Evolutionary conservation across 1,140 invertebrate species (phyloP), one percentile per base, ranked within the genome.

Genomic region (Solen grandis): DNA sequence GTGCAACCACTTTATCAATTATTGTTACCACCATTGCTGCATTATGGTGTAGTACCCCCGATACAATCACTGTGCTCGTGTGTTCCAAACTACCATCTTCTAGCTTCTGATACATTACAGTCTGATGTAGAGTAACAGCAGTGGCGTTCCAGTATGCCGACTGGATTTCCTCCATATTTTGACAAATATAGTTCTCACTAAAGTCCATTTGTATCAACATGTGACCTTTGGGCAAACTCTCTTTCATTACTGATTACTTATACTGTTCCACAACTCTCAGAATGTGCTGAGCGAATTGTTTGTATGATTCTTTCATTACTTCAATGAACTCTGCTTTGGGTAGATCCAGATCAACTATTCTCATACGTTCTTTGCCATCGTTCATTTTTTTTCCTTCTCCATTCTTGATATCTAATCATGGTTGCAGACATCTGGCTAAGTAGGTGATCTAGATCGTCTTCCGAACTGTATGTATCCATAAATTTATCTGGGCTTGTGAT

Each of bases 341-440:
- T 35, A 50, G 19, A 19, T 54, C 57, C 10, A 33, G n/a, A 19
- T 80, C 50, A 14, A 60, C 59, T 13, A 70, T 66, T 16, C 25
- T 14, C 55, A 22, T 60, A 31, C 4, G 59, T n/a, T 41, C 65
- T 54, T 54, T 70, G 13, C 75, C 65, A 41, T 41, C 0, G 19
- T 22, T 14, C 5, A 54, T 5, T 2, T 66, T 31, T 38, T 46
- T 22, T 41, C 8, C 74, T 63, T 70, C 57, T 77, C 80, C 74
- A 78, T 41, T 83, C n/a, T 36, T 72, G 52, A 55, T 54, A 79
- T 38, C 41, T 63, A n/a, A 83, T 5, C 5, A 60, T n/a, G n/a
- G n/a, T n/a, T 29, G n/a, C 14, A 16, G 3, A 22, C 57, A 60
- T 4, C 14, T 22, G 57, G 29, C 29, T 4, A 25, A 46, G 41